Evolutionary conservation across 2,113 vertebrate species (phyloP), one percentile per base, ranked within the genome.

Genomic region (Struthidea cinerea): DNA sequence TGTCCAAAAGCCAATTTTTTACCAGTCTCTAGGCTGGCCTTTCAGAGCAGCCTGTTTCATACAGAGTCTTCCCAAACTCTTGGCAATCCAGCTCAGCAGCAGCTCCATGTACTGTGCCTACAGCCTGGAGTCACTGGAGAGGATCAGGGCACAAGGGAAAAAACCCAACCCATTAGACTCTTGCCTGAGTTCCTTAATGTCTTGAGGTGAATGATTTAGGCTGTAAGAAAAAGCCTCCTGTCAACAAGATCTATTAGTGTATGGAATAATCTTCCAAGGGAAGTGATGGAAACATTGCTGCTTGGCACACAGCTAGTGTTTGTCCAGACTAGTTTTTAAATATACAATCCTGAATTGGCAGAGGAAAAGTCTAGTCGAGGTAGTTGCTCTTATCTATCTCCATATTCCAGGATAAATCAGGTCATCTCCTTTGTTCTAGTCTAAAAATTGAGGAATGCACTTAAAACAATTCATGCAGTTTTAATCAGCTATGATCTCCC

Each of bases 381-480:
- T 96, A 92, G 94, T 94, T 92, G 88, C 95, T 96, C 93, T 97
- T 97, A 96, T 96, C 96, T 96, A 89, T 92, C 90, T 95, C 94
- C 92, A 87, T 92, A 89, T 84, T 96, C 90, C 84, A 94, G 95
- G 92, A 96, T 94, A 97, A 97, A 95, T 96, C 96, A 96, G 96
- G 96, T 97, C 96, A 96, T 81, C 90, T 96, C 85, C 94, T 97
- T 96, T 90, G 96, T 96, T 97, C 92, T 93, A 84, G 90, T 89
- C 96, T 97, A 90, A 96, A 96, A 96, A 93, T 78, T 95, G 96
- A 96, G 83, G 92, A 97, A 96, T 95, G 96, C 88, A 96, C 96
- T 97, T 97, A 94, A 96, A 97, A 97, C 96, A 96, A 96, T 96
- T 96, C 96, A 95, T 96, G 93, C 88, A 96, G 94, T 94, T 96